These are phyloP conservation scores for Schizaphis graminum DNA, from an alignment of 2,888 invertebrate species.

Conservation along the genomic window DNA sequence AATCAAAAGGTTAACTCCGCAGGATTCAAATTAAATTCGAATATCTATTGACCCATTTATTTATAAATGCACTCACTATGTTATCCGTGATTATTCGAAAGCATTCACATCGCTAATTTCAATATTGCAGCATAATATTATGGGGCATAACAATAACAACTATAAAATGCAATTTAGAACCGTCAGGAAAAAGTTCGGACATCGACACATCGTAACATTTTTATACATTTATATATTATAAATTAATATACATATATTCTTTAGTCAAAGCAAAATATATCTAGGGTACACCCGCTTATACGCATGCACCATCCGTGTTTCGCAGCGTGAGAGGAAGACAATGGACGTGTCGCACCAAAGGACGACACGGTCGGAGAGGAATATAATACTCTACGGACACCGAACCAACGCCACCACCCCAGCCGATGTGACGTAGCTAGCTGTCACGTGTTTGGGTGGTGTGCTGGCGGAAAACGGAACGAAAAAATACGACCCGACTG, in stretches of 20 bases:
- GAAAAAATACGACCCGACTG: conserved; percentile 7
- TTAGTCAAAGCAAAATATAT: not conserved
- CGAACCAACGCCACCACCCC: not conserved
- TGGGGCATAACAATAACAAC: not conserved
- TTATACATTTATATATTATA: not conserved
- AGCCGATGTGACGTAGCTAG: not conserved
- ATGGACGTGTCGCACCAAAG: not conserved
- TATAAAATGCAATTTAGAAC: not conserved
- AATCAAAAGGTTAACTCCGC: not conserved
- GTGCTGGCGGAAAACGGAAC: not conserved
- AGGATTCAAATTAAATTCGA: not conserved
- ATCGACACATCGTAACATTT: not conserved
- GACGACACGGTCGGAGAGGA: not conserved
- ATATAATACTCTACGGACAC: not conserved
- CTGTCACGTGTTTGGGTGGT: not conserved
- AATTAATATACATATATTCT: not conserved
- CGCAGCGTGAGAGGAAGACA: not conserved
- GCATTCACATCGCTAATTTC: not conserved
- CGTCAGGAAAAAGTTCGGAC: not conserved
- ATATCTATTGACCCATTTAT: not conserved
- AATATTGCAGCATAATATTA: not conserved
- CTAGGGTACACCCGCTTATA: not conserved
- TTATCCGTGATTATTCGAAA: not conserved
- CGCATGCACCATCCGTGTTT: not conserved
- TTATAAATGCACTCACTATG: not conserved